Conservation (phyloP, 2,113 vertebrate genomes). For the Cnemophilus loriae region DNA sequence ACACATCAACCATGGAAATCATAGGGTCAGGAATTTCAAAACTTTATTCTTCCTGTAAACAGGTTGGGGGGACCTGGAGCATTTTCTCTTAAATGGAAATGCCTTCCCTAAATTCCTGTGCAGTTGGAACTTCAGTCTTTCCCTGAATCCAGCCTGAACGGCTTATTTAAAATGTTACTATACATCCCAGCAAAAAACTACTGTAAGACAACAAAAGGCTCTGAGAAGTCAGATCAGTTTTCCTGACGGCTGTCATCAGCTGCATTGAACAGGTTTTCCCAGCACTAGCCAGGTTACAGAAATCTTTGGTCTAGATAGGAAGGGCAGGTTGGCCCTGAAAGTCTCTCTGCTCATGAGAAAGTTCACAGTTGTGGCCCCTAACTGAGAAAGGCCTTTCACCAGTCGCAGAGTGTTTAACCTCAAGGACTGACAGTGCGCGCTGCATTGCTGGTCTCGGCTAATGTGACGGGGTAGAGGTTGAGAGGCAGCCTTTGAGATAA, state of each 20-base stretch:
- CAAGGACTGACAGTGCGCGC: not conserved
- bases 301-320: not conserved
- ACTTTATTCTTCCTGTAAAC: not conserved
- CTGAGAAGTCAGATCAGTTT: not conserved
- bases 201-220: fast-evolving
- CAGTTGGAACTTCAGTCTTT: not conserved
- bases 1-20: not conserved
- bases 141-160: not conserved
- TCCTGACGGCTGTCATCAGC: fast-evolving
- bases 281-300: not conserved
- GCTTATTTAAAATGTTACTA: not conserved
- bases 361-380: constrained; percentile 17
- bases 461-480: constrained; percentile 44
- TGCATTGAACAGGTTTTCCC: not conserved
- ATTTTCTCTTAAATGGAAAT: not conserved
- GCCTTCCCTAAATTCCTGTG: not conserved
- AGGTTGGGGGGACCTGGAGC: fast-evolving
- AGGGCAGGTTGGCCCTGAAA: not conserved
- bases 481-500: constrained; percentile 49
- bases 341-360: constrained; percentile 43
- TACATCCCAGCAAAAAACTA: not conserved
- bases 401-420: constrained; percentile 20
- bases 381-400: constrained; percentile 49
- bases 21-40: not conserved
- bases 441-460: not conserved